Evolutionary conservation across 2,113 vertebrate species (phyloP).

Genomic region (Monarcha castaneiventris): DNA sequence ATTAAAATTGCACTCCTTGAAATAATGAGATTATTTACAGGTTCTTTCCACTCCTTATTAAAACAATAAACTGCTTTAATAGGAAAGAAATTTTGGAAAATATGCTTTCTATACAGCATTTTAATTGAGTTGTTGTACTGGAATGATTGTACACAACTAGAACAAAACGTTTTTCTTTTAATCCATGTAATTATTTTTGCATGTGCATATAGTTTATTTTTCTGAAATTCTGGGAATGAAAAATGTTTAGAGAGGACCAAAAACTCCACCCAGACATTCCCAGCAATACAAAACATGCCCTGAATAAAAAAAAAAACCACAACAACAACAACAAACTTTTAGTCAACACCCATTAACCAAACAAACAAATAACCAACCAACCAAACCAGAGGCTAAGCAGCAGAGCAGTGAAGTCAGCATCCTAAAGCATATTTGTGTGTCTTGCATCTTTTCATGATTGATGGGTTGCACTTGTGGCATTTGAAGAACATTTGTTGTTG

Average conservation of each 20-base stretch:
- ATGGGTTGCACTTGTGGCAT: neutral
- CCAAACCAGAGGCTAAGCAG: neutral
- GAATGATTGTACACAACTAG: neutral
- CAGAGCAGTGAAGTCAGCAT: neutral
- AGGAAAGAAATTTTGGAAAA: constrained; percentile 4
- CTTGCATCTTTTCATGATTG: neutral
- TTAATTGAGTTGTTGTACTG: neutral
- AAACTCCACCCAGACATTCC: neutral
- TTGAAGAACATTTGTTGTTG: constrained; percentile 41
- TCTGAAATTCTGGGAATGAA: neutral
- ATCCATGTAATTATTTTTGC: neutral
- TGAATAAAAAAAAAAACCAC: neutral
- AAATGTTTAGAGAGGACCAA: neutral
- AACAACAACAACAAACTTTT: neutral
- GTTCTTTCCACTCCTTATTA: neutral
- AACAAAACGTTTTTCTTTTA: neutral
- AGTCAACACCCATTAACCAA: neutral
- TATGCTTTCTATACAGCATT: neutral
- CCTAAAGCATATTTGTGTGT: neutral
- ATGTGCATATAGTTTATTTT: neutral
- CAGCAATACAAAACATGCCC: neutral
- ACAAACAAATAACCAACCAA: neutral
- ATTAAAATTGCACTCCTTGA: constrained; percentile 18
- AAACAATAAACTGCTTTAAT: neutral
- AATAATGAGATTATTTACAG: neutral